A percentile compares a stretch with the other conserved stretches of the same genome.
Conservation (phyloP, 1,140 invertebrate genomes). For the Drosophila ficusphila region DNA sequence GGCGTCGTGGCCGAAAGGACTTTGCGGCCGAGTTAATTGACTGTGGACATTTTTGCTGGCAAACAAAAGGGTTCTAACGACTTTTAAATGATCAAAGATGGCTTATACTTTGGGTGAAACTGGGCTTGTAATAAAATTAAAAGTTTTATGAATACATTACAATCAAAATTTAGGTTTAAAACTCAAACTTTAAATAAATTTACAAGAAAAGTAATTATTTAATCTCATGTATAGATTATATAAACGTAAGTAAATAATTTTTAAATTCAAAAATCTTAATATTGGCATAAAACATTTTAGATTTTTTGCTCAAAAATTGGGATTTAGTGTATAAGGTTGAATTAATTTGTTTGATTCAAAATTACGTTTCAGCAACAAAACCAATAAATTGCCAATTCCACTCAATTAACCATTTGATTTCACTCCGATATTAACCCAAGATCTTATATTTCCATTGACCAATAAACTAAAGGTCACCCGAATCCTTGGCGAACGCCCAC, state of each 20-base stretch:
- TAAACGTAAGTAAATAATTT: too few relatives aligned
- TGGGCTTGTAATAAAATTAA: not conserved
- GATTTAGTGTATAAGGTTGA: too few relatives aligned
- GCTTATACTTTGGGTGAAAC: not conserved
- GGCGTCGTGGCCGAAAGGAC: constrained; percentile 12
- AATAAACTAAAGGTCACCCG: not conserved
- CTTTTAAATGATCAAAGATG: not conserved
- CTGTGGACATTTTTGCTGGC: not conserved
- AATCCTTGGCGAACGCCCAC: constrained; percentile 13
- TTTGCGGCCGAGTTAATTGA: constrained; percentile 35
- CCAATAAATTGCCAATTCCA: not conserved
- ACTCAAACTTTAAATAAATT: too few relatives aligned
- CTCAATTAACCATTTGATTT: constrained; percentile 1
- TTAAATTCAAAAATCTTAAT: too few relatives aligned
- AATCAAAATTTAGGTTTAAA: too few relatives aligned
- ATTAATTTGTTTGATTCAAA: too few relatives aligned
- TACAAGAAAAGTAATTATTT: too few relatives aligned
- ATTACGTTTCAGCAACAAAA: too few relatives aligned
- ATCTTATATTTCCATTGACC: constrained; percentile 9
- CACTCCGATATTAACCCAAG: not conserved
- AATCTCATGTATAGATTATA: too few relatives aligned
- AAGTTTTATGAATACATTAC: too few relatives aligned
- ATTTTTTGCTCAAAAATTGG: too few relatives aligned
- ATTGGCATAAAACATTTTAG: too few relatives aligned
- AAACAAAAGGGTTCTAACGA: constrained; percentile 2